A percentile compares a stretch with the other conserved stretches of the same genome.
phyloP scores from a whole-genome alignment of 1,140 invertebrate species.

The Coboldia fuscipes region DNA sequence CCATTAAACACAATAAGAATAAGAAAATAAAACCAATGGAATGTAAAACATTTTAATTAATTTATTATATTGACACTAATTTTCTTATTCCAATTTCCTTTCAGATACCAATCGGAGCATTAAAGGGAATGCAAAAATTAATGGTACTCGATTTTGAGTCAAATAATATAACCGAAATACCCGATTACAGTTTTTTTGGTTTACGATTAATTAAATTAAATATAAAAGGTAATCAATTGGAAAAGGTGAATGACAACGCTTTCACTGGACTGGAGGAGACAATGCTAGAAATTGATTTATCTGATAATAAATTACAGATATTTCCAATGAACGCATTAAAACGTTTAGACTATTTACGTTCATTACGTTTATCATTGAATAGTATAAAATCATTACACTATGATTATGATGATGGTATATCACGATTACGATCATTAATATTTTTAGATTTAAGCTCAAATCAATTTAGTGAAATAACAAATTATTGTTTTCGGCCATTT shows the following conservation, averaged over 20 bases:
- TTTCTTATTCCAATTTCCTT: conserved; percentile 1
- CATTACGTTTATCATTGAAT: conserved; percentile 63
- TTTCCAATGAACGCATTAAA: conserved; percentile 63
- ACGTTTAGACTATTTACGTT: conserved; percentile 46
- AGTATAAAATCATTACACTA: conserved; percentile 34
- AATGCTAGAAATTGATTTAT: conserved; percentile 60
- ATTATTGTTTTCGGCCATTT: conserved; percentile 56
- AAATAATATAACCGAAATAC: conserved; percentile 61
- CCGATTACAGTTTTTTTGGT: conserved; percentile 70
- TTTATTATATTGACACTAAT: too few relatives aligned
- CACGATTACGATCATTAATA: conserved; percentile 42
- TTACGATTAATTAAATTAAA: conserved; percentile 61
- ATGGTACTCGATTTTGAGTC: conserved; percentile 63
- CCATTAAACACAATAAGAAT: too few relatives aligned
- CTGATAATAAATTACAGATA: conserved; percentile 60
- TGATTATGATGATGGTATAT: conserved; percentile 13
- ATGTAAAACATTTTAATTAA: background rate
- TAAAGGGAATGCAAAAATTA: conserved; percentile 46
- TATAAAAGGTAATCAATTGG: conserved; percentile 60
- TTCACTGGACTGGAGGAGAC: conserved; percentile 66
- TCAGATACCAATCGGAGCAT: conserved; percentile 55
- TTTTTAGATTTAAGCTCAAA: conserved; percentile 74
- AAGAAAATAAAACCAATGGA: background rate
- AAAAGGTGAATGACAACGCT: conserved; percentile 58
- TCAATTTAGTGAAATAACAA: conserved; percentile 47